Base-by-base conservation (phyloP, 2,113 vertebrate genomes). In the Ammodytes dubius region DNA sequence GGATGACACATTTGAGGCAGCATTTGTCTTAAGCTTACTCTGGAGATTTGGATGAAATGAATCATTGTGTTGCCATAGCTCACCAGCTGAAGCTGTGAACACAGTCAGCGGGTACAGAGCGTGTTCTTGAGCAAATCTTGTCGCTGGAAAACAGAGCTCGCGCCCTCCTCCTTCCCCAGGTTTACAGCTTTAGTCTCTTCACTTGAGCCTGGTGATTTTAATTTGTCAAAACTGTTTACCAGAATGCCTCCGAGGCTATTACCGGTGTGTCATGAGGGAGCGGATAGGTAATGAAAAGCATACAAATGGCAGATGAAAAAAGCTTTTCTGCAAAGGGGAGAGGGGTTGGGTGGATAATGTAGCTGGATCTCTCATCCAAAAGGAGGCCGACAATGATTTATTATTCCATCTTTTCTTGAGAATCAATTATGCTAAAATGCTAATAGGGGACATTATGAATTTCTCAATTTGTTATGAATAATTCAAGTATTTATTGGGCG, bases 171-270 rank as follows among this genome's bases (percentile, higher is more conserved):
- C 76, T 85, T 74, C 74, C 60, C 45, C 57, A 43, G 65, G 70
- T 86, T 88, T 88, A 77, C 79, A 77, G 88, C 79, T 88, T 83
- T 66, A 79, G 88, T 86, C 83, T 90, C 83, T 90, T 89, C 87
- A 89, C 88, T 91, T 88, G 78, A 91, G 92, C 84, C 84, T 85
- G 92, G 91, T 93, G 90, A 94, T 95, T 95, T 95, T 95, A 93
- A 95, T 95, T 95, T 95, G 92, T 96, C 94, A 96, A 93, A 95
- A 94, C 92, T 95, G 94, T 95, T 95, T 95, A 95, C 94, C 89
- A 94, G 93, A 91, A 91, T 93, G 90, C 90, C 91, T 92, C 91
- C 92, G 89, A 95, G 92, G 94, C 94, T 93, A 95, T 95, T 95
- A 95, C 93, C 78, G 89, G 77, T 88, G 68, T 94, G 94, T 94